Conservation (phyloP, 2,113 vertebrate species). For the Dasyurus viverrinus region DNA sequence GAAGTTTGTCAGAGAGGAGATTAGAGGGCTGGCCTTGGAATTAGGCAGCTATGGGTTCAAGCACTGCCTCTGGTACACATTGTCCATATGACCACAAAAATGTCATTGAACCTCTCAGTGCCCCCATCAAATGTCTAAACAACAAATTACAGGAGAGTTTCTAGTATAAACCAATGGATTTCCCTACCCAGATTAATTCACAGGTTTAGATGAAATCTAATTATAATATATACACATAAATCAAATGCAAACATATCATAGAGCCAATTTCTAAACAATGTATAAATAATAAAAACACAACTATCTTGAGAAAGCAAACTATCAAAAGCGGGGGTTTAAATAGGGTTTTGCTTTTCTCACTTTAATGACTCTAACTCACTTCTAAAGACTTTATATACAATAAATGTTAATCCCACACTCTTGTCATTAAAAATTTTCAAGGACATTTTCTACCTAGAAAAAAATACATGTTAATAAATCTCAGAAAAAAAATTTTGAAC, state of each 20-base stretch:
- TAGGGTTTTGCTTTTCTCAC: not conserved
- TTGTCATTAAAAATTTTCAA: slow-evolving; percentile 28
- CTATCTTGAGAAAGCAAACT: not conserved
- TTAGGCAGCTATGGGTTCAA: not conserved
- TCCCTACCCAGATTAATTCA: not conserved
- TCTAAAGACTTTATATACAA: slow-evolving; percentile 19
- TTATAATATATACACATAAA: not conserved
- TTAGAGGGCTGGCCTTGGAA: not conserved
- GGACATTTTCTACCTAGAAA: not conserved
- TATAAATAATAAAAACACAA: not conserved
- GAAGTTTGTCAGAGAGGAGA: not conserved
- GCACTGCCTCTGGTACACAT: not conserved
- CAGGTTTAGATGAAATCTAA: not conserved
- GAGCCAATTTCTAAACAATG: not conserved
- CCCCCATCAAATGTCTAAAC: not conserved
- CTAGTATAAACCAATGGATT: not conserved
- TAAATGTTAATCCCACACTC: not conserved
- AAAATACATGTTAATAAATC: not conserved
- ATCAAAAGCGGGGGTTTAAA: not conserved
- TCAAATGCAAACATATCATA: not conserved
- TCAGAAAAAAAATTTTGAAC: slow-evolving; percentile 30
- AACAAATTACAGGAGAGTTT: not conserved
- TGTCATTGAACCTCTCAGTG: not conserved
- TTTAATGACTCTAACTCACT: not conserved
- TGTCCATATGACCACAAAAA: not conserved